Evolutionary conservation across 2,888 invertebrate genomes (phyloP), one percentile per base, ranked within the genome.

Genomic region (Heliconius ismenius): DNA sequence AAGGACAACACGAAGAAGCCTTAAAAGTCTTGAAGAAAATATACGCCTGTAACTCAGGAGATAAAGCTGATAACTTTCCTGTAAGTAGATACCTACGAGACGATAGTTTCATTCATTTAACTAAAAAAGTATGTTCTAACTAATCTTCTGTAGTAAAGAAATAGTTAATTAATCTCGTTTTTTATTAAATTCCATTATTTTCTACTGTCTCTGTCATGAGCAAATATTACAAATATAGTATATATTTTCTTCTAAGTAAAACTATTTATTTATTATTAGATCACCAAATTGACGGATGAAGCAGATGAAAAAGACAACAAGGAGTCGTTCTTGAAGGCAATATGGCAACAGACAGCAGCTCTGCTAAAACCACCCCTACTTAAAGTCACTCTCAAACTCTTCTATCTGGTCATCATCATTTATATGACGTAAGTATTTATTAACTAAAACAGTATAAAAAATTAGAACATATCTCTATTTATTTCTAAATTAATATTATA

Each of bases 401-500:
- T 95, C 87, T 91, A 94, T 64, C 91, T 96, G 7, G 95, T 95
- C 84, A 95, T 95, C 83, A 88, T 95, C 26, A 96, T 96, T 80
- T 94, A 94, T 69, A 92, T 91, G 90, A 94, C 94, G 94, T 94
- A 82, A 91, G 93, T 88, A 58, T 62, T 32, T 15, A 69, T 18
- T 72, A 1, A 32, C 4, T 28, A 26, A 63, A 18, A 15, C 49
- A 0, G 15, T 49, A 49, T 49, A 49, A 15, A 49, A 49, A 49
- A 18, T 18, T 49, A 18, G 2, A 49, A 49, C 18, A 15, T 49
- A 18, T 49, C 49, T 18, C 1, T 49, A 49, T 49, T 4, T 49
- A n/a, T 58, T 54, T 49, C 18, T 43, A 15, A 43, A 43, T 43
- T n/a, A n/a, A n/a, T n/a, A n/a, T n/a, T n/a, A n/a, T n/a, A n/a